Percentiles rank a stretch among this genome's conserved stretches.
These are phyloP conservation scores for Unio pictorum DNA, from an alignment of 2,888 invertebrate genomes.

Conservation along the genomic window DNA sequence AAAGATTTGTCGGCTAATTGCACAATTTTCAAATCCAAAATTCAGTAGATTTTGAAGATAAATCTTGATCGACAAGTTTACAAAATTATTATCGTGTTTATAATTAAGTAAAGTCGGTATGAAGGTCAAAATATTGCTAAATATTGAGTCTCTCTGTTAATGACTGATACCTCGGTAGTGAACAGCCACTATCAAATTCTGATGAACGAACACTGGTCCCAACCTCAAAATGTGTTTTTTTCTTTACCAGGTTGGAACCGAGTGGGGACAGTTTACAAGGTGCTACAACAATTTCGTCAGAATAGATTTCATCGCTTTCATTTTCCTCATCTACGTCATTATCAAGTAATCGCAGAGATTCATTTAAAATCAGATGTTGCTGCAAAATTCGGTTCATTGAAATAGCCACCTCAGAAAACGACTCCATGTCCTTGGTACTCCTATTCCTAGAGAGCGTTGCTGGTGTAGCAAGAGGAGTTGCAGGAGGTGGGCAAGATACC, in stretches of 20 bases:
- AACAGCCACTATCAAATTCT: constrained; percentile 44
- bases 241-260: constrained; percentile 85
- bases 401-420: constrained; percentile 97
- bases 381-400: constrained; percentile 94
- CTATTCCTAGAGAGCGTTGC: constrained; percentile 91
- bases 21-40: too few relatives aligned
- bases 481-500: constrained; percentile 53
- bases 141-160: constrained; percentile 24
- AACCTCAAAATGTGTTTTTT: constrained; percentile 68
- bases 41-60: too few relatives aligned
- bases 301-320: constrained; percentile 35
- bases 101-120: too few relatives aligned
- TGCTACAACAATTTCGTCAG: constrained; percentile 68
- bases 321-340: constrained; percentile 39
- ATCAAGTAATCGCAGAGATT: constrained; percentile 41
- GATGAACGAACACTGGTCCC: constrained; percentile 36
- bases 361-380: constrained; percentile 83
- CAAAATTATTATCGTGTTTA: too few relatives aligned
- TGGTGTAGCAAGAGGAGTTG: constrained; percentile 81
- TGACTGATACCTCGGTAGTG: constrained; percentile 45
- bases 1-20: too few relatives aligned
- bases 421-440: constrained; percentile 94
- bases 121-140: too few relatives aligned
- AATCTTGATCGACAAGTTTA: too few relatives aligned
- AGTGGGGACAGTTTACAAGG: constrained; percentile 84